Percentiles rank a stretch among this genome's conserved stretches.
Evolutionary conservation across 1,140 invertebrate genomes (phyloP).

Genomic region (Chionoecetes opilio): DNA sequence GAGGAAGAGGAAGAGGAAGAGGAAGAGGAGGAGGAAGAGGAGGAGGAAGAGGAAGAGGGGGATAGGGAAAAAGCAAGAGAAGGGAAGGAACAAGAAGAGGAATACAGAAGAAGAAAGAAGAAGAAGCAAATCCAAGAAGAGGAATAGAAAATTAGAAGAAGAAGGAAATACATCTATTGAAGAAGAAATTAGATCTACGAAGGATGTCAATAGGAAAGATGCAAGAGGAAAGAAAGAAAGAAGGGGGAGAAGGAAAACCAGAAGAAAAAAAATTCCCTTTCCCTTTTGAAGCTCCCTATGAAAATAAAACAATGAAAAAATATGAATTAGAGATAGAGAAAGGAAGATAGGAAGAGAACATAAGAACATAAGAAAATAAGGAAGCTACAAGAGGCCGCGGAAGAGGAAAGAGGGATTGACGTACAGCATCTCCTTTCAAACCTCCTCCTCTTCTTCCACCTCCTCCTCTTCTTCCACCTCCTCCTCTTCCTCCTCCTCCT

Average conservation of each 20-base stretch:
- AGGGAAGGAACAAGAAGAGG: too few relatives aligned
- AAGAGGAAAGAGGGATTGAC: neutral
- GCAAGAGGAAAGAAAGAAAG: neutral
- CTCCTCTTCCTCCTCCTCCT: conserved; percentile 10
- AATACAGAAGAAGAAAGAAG: neutral
- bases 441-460: neutral
- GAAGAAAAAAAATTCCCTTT: neutral
- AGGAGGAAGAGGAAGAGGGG: neutral
- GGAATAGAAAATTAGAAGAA: neutral
- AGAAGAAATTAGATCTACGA: too few relatives aligned
- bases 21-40: neutral
- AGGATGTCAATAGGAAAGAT: neutral
- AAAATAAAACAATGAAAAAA: too few relatives aligned
- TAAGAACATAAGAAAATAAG: neutral
- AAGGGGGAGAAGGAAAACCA: neutral
- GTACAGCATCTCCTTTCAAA: neutral
- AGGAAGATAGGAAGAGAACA: neutral
- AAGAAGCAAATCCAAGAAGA: neutral
- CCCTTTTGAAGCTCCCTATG: too few relatives aligned
- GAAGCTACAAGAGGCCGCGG: neutral
- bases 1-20: neutral
- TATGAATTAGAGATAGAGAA: neutral
- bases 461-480: neutral
- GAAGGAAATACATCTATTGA: neutral
- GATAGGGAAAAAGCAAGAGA: neutral